These are phyloP conservation scores for Etheostoma nigrum DNA, from an alignment of 2,797 vertebrate genomes.

Conservation along the genomic window DNA sequence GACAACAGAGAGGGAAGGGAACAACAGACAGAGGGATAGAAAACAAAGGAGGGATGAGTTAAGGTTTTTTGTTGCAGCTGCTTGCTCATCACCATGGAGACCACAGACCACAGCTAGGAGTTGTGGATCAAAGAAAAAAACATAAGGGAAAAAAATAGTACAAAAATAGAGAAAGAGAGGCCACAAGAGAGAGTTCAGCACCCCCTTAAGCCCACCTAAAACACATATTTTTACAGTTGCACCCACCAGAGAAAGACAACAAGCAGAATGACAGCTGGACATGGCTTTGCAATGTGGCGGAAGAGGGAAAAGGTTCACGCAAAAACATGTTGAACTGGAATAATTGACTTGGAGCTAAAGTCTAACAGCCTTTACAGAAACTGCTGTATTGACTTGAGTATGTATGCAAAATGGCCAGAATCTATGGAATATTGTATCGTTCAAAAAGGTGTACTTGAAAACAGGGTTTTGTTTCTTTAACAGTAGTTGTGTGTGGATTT, in stretches of 20 bases:
- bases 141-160: not conserved
- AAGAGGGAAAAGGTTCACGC: not conserved
- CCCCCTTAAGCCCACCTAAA: not conserved
- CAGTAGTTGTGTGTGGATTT: too few relatives aligned
- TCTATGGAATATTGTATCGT: too few relatives aligned
- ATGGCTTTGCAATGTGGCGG: not conserved
- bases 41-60: constrained; percentile 43
- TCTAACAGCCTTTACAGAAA: not conserved
- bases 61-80: constrained; percentile 46
- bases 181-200: constrained; percentile 20
- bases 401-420: not conserved
- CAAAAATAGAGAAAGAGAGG: not conserved
- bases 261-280: not conserved
- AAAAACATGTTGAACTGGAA: not conserved
- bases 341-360: not conserved
- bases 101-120: constrained; percentile 37
- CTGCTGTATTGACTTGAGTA: not conserved
- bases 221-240: constrained; percentile 7
- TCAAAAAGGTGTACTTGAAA: too few relatives aligned
- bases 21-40: constrained; percentile 10
- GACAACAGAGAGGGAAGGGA: constrained; percentile 22
- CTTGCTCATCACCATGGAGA: constrained; percentile 68
- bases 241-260: not conserved
- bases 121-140: constrained; percentile 45
- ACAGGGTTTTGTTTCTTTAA: too few relatives aligned